Percentiles rank a stretch among this genome's conserved stretches.
phyloP scores from a whole-genome alignment of 2,113 vertebrate species.

The Pseudorasbora parva region DNA sequence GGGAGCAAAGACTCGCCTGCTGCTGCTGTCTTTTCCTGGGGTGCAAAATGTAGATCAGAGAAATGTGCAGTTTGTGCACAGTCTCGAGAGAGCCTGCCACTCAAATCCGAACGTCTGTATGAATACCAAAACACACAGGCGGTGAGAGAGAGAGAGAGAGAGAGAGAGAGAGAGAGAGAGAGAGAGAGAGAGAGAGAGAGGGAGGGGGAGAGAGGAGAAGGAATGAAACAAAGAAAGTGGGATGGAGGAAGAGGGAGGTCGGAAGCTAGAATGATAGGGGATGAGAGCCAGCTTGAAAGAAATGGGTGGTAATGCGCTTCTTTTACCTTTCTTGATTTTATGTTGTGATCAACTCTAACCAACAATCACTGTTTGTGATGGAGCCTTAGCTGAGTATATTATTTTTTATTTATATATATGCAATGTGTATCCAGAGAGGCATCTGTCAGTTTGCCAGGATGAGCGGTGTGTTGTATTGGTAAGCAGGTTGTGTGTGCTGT shows the following conservation, averaged over 20 bases:
- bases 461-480: conserved; percentile 35
- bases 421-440: conserved; percentile 30
- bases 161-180: neutral
- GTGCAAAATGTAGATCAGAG: conserved; percentile 81
- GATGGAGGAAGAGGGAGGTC: conserved; percentile 50
- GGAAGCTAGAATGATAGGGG: conserved; percentile 60
- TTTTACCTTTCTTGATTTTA: conserved; percentile 16
- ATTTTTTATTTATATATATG: conserved; percentile 7
- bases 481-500: conserved; percentile 38
- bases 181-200: conserved; percentile 24
- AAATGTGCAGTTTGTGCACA: conserved; percentile 70
- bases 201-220: conserved; percentile 22
- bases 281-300: conserved; percentile 33
- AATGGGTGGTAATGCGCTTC: conserved; percentile 50
- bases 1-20: conserved; percentile 54
- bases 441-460: conserved; percentile 27
- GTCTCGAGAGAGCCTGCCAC: conserved; percentile 78
- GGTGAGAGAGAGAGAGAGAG: conserved; percentile 38
- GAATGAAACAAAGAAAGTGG: conserved; percentile 38
- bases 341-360: conserved; percentile 34
- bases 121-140: conserved; percentile 74
- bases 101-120: conserved; percentile 76
- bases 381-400: conserved; percentile 31
- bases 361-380: conserved; percentile 37
- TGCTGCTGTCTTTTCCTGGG: conserved; percentile 65